Percentiles rank a stretch among this genome's conserved stretches.
phyloP scores from a whole-genome alignment of 2,888 invertebrate genomes.

The Isoperla grammatica region DNA sequence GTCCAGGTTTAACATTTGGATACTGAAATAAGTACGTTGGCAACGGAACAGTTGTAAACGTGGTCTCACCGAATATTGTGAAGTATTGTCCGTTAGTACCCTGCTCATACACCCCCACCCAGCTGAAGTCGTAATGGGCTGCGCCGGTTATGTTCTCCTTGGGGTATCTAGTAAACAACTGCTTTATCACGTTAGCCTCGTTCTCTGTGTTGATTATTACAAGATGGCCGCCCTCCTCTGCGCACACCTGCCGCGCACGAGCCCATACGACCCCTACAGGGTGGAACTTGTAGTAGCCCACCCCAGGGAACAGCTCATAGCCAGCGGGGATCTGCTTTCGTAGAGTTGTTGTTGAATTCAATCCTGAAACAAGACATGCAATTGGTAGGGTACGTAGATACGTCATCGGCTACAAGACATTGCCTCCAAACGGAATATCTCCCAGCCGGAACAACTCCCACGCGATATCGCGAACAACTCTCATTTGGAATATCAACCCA shows the following conservation, averaged over 20 bases:
- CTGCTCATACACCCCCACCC: slow-evolving; percentile 29
- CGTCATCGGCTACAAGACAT: too few relatives aligned
- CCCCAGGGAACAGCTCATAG: slow-evolving; percentile 20
- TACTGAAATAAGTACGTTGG: background rate
- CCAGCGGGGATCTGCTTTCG: slow-evolving; percentile 16
- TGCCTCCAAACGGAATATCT: too few relatives aligned
- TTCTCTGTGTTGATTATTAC: slow-evolving; percentile 30
- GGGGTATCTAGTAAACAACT: slow-evolving; percentile 20
- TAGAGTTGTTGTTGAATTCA: too few relatives aligned
- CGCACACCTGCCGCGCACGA: slow-evolving; percentile 12
- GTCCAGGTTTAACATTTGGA: too few relatives aligned
- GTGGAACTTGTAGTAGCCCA: slow-evolving; percentile 25
- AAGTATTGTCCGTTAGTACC: slow-evolving; percentile 24
- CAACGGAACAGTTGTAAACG: background rate
- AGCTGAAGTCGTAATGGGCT: slow-evolving; percentile 10
- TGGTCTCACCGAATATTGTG: slow-evolving; percentile 15
- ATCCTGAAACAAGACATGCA: too few relatives aligned
- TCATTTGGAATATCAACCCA: too few relatives aligned
- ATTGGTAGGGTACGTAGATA: too few relatives aligned
- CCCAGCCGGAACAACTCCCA: too few relatives aligned
- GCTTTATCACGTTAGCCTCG: slow-evolving; percentile 23
- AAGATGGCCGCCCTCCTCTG: slow-evolving; percentile 27
- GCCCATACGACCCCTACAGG: background rate
- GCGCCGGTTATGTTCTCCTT: too few relatives aligned
- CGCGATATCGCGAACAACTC: too few relatives aligned